Percentiles rank a stretch among this genome's conserved stretches.
Evolutionary conservation across 2,113 vertebrate genomes (phyloP).

Genomic region (Illadopsis cleaveri): DNA sequence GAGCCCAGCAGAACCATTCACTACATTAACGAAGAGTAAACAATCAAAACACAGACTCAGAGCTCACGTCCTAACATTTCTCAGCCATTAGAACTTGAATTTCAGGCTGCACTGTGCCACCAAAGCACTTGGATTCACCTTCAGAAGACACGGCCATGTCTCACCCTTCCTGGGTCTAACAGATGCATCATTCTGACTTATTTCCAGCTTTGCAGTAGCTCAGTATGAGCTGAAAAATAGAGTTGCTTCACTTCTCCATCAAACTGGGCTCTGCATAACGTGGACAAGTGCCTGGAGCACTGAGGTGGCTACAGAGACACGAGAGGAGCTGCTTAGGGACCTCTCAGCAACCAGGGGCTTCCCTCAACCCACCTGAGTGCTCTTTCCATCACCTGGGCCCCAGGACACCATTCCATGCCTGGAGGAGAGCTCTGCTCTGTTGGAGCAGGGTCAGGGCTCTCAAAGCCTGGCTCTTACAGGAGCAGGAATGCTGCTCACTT

Average conservation of each 20-base stretch:
- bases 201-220: neutral
- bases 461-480: neutral
- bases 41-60: neutral
- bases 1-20: neutral
- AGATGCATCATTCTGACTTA: neutral
- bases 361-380: neutral
- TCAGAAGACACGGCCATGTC: neutral
- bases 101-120: neutral
- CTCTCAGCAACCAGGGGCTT: neutral
- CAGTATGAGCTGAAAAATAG: neutral
- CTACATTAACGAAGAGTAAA: neutral
- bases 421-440: neutral
- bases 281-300: neutral
- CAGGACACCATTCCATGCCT: fast-evolving
- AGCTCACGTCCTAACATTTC: neutral
- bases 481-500: neutral
- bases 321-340: neutral
- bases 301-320: neutral
- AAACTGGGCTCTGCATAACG: neutral
- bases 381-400: neutral
- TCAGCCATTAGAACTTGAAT: neutral
- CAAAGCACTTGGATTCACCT: neutral
- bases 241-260: neutral
- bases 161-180: neutral
- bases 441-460: fast-evolving